A percentile compares a stretch with the other conserved stretches of the same genome.
These are phyloP conservation scores for Aix galericulata DNA, from an alignment of 2,113 vertebrate species.

Conservation along the genomic window DNA sequence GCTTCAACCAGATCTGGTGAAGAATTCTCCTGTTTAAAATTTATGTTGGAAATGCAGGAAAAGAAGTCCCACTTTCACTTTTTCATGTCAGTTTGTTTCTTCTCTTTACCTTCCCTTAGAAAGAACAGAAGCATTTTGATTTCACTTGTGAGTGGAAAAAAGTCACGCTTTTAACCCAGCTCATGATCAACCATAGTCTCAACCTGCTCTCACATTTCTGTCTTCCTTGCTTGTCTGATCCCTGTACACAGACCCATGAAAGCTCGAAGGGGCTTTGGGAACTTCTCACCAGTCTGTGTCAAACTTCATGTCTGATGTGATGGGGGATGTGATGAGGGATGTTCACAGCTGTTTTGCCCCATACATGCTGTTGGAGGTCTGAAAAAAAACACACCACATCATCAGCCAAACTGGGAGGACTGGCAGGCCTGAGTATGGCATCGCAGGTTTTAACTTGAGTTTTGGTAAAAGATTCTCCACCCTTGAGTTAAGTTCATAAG, in stretches of 20 bases:
- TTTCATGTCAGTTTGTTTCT: background rate
- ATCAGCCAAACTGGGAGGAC: background rate
- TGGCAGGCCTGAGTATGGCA: background rate
- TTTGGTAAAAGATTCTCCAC: background rate
- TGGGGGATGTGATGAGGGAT: background rate
- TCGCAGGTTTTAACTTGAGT: background rate
- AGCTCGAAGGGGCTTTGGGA: background rate
- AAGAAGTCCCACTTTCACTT: background rate
- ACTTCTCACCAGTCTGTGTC: background rate
- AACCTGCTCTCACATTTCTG: background rate
- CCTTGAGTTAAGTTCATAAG: background rate
- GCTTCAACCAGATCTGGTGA: background rate
- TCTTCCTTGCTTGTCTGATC: background rate
- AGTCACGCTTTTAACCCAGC: rapidly evolving
- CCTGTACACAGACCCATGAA: background rate
- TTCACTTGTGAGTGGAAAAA: background rate
- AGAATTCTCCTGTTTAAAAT: background rate
- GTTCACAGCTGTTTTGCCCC: background rate
- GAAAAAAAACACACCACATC: background rate
- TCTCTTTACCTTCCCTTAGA: background rate
- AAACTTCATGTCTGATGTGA: rapidly evolving
- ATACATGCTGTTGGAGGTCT: background rate
- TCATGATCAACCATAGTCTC: background rate
- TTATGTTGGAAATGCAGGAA: background rate
- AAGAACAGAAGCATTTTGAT: background rate